Percentiles rank a stretch among this genome's conserved stretches.
Evolutionary conservation across 1,140 invertebrate species (phyloP).

Genomic region (Drosophila virilis): DNA sequence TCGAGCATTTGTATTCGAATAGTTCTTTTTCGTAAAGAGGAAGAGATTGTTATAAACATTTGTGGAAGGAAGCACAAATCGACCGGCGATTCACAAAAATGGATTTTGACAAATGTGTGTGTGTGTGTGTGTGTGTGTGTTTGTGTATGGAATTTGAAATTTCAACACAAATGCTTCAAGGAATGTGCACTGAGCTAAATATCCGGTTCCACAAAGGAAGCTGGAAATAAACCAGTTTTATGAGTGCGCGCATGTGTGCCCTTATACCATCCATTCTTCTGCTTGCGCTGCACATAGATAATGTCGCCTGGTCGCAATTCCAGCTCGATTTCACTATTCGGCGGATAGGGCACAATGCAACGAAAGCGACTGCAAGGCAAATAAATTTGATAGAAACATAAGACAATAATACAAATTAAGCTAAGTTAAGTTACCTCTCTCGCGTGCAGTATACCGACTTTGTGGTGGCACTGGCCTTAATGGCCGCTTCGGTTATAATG

Average conservation of each 20-base stretch:
- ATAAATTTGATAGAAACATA: conserved; percentile 46
- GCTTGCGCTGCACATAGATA: conserved; percentile 95
- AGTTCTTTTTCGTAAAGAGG: conserved; percentile 59
- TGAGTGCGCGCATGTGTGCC: conserved; percentile 95
- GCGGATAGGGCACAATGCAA: conserved; percentile 97
- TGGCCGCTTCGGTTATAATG: conserved; percentile 70
- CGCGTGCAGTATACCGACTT: conserved; percentile 69
- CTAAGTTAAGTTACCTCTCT: conserved; percentile 62
- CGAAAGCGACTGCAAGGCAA: conserved; percentile 87
- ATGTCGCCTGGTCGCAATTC: conserved; percentile 95
- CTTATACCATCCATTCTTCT: conserved; percentile 98
- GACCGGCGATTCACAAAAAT: conserved; percentile 54
- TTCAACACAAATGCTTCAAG: conserved; percentile 33
- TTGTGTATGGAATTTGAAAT: conserved; percentile 42
- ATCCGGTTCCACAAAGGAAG: conserved; percentile 93
- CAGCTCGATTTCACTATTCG: conserved; percentile 96
- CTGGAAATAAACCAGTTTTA: conserved; percentile 95
- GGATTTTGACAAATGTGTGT: conserved; percentile 38
- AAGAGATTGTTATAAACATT: conserved; percentile 38
- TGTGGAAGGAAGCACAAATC: conserved; percentile 72
- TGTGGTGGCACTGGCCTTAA: conserved; percentile 78
- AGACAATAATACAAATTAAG: background rate
- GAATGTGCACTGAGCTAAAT: conserved; percentile 48
- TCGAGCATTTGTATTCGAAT: conserved; percentile 45
- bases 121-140: background rate